Conservation (phyloP, 2,113 vertebrate genomes). For the Vulpes lagopus region DNA sequence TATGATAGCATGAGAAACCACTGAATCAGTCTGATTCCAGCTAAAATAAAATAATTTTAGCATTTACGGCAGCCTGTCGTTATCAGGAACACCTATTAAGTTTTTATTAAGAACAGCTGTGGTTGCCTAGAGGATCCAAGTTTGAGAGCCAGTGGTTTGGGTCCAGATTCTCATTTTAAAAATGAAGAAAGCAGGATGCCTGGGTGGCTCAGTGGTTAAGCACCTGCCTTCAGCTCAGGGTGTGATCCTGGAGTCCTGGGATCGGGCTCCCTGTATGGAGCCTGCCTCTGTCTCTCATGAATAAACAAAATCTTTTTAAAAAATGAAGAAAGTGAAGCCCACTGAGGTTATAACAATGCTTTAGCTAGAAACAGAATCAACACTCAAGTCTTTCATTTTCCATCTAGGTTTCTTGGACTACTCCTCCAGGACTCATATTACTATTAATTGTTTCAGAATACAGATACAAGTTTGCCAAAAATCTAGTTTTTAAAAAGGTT, state of each 20-base stretch:
- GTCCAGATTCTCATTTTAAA: not conserved
- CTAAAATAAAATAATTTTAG: not conserved
- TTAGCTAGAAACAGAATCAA: not conserved
- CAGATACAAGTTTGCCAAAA: not conserved
- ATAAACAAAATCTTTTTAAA: not conserved
- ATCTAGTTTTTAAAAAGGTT: not conserved
- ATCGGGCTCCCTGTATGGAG: too few species aligned
- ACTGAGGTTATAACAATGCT: not conserved
- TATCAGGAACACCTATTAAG: not conserved
- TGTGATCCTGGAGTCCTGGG: too few species aligned
- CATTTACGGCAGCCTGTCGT: not conserved
- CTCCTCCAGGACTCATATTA: not conserved
- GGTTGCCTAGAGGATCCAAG: not conserved
- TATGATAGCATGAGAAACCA: not conserved
- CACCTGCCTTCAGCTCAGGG: too few species aligned
- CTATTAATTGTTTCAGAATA: not conserved
- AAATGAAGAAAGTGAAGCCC: not conserved
- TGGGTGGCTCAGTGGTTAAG: too few species aligned
- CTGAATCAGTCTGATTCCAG: not conserved
- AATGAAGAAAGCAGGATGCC: not conserved
- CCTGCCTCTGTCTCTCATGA: too few species aligned
- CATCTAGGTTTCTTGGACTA: not conserved
- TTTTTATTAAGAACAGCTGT: not conserved
- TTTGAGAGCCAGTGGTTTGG: not conserved
- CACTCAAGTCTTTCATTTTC: not conserved